Conservation (phyloP, 2,888 invertebrate species). For the Hofmannophila pseudospretella region DNA sequence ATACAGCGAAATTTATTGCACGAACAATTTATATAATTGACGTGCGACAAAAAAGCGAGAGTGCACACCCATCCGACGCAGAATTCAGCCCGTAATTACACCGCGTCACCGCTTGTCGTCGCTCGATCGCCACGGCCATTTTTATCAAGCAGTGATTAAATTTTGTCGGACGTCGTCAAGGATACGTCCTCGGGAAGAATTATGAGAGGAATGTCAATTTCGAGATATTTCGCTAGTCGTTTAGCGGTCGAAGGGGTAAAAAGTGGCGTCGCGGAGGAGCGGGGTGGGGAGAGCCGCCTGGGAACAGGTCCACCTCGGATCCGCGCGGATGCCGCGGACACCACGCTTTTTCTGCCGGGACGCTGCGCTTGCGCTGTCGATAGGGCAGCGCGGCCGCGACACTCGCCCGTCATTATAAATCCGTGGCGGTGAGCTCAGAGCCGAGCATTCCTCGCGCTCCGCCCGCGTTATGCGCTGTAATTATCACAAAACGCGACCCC, state of each 20-base stretch:
- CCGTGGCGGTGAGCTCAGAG: constrained; percentile 71
- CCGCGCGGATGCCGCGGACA: constrained; percentile 52
- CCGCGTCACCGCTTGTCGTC: constrained; percentile 44
- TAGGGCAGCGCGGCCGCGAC: constrained; percentile 55
- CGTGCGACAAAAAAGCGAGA: constrained; percentile 72
- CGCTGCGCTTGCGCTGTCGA: constrained; percentile 40
- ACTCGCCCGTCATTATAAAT: constrained; percentile 71
- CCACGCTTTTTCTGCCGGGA: constrained; percentile 53
- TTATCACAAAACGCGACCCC: constrained; percentile 73
- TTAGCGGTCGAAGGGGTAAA: constrained; percentile 52
- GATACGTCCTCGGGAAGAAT: constrained; percentile 65
- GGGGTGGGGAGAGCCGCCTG: constrained; percentile 36
- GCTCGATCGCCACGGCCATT: constrained; percentile 56
- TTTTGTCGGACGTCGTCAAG: constrained; percentile 55
- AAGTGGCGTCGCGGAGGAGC: constrained; percentile 37
- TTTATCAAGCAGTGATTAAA: constrained; percentile 54
- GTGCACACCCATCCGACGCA: constrained; percentile 62
- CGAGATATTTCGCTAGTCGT: constrained; percentile 69
- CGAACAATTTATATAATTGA: constrained; percentile 77
- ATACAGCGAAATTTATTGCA: constrained; percentile 77
- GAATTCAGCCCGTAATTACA: constrained; percentile 64
- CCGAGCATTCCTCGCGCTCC: constrained; percentile 64
- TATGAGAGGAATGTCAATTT: constrained; percentile 75
- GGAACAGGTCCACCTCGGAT: constrained; percentile 64
- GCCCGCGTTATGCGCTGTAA: constrained; percentile 72